Evolutionary conservation across 2,797 vertebrate species (phyloP), one percentile per base, ranked within the genome.

Genomic region (Brachyalestes nurse): DNA sequence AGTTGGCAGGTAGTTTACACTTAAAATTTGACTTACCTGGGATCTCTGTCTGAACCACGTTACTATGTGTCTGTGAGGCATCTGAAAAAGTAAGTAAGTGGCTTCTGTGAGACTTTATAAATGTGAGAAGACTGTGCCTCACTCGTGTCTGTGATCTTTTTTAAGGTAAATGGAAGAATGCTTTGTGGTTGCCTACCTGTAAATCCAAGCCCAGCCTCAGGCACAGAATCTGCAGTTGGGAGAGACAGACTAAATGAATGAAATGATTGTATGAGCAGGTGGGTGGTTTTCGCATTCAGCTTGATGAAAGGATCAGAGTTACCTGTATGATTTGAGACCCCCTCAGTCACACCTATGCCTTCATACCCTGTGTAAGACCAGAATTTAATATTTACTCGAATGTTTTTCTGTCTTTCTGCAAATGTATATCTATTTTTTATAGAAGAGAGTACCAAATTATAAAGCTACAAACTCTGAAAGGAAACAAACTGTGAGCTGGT

Each of bases 121-220:
- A n/a, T 13, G 57, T 23, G 19, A 13, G 12, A 12, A 1, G 6
- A 5, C n/a, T 23, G 19, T 58, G 57, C 10, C 10, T 8, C n/a
- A 2, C 8, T 58, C 17, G 21, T 23, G n/a, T 57, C 55, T 23
- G 8, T 38, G 42, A 42, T 34, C 17, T 51, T 55, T 2, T 25
- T 19, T 12, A 60, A 28, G 14, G 4, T 45, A 45, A 67, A 4
- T 1, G 13, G 14, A 64, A 42, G 45, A 25, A 47, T 34, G 0
- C 23, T 34, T 19, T 49, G 21, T 72, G 47, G 58, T 25, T 13
- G 2, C 40, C 74, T 81, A 93, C 93, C 91, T 90, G 91, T 93
- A 80, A 89, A 78, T 81, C 82, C 82, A 78, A 67, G 83, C 0
- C 85, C 60, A 5, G 84, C 65, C 49, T 83, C 89, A 47, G 82